Conservation (phyloP, 2,113 vertebrate species). For the Phylloscopus trochiloides region DNA sequence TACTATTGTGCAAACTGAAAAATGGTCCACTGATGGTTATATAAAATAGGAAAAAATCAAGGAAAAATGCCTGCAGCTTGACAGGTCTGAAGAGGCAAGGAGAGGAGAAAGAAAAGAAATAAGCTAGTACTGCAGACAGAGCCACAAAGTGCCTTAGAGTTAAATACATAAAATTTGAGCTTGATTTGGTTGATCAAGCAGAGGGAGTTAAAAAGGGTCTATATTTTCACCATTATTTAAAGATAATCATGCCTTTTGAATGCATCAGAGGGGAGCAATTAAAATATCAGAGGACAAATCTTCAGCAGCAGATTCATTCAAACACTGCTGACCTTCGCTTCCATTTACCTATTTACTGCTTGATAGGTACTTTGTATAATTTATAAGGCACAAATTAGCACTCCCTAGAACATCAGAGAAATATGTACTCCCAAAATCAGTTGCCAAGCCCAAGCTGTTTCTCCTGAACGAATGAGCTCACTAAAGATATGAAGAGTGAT, state of each 20-base stretch:
- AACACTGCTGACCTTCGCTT: not conserved
- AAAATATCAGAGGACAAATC: not conserved
- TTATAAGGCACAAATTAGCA: not conserved
- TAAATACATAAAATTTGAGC: not conserved
- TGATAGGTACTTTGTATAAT: not conserved
- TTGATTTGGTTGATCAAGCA: not conserved
- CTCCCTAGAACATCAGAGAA: not conserved
- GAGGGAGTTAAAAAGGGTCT: not conserved
- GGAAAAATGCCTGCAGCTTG: not conserved
- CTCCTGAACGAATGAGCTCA: not conserved
- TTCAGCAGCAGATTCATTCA: not conserved
- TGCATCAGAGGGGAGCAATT: not conserved
- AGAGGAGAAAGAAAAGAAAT: not conserved
- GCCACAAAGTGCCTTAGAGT: not conserved
- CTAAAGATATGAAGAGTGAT: conserved; percentile 15
- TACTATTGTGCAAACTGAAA: not conserved
- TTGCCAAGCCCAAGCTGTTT: not conserved
- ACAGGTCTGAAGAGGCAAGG: not conserved
- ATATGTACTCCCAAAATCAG: not conserved
- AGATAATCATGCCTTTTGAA: not conserved
- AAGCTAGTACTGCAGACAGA: not conserved
- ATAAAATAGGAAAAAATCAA: not conserved
- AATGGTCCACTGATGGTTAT: not conserved
- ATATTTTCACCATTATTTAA: not conserved
- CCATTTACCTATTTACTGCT: not conserved